phyloP scores from a whole-genome alignment of 2,113 vertebrate genomes.

The Zapus hudsonius region DNA sequence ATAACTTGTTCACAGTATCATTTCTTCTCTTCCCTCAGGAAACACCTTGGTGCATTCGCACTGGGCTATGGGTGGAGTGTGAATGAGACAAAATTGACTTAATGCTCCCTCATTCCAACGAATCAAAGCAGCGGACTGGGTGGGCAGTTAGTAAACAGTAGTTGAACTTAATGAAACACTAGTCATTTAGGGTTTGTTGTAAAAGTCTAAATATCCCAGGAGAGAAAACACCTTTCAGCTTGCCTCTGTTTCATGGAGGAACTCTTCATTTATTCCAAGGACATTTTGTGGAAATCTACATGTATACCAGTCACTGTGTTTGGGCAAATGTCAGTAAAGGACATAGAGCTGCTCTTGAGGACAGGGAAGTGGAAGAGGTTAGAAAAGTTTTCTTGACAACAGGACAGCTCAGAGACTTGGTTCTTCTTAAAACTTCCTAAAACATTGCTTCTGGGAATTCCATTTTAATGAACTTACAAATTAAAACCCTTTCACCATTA shows the following conservation, averaged over 20 bases:
- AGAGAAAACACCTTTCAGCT: background rate
- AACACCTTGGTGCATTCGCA: rapidly evolving
- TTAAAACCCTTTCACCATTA: background rate
- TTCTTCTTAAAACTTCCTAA: background rate
- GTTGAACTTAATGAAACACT: background rate
- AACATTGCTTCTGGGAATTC: background rate
- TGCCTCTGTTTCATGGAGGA: background rate
- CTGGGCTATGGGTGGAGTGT: background rate
- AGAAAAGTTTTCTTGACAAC: background rate
- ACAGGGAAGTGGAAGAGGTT: rapidly evolving
- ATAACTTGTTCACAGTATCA: rapidly evolving
- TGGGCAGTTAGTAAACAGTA: background rate
- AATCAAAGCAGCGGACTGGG: background rate
- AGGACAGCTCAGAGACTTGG: background rate
- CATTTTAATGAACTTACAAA: background rate
- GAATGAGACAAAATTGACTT: background rate
- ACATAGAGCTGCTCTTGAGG: background rate
- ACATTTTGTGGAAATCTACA: background rate
- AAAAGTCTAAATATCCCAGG: background rate
- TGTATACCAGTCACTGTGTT: too few species aligned
- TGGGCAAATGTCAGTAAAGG: too few species aligned
- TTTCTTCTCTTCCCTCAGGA: background rate
- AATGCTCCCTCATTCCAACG: background rate
- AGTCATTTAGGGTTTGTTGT: background rate
- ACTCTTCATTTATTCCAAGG: background rate